Base-by-base conservation (phyloP, 2,797 vertebrate genomes). In the Pseudotriccus pelzelni region DNA sequence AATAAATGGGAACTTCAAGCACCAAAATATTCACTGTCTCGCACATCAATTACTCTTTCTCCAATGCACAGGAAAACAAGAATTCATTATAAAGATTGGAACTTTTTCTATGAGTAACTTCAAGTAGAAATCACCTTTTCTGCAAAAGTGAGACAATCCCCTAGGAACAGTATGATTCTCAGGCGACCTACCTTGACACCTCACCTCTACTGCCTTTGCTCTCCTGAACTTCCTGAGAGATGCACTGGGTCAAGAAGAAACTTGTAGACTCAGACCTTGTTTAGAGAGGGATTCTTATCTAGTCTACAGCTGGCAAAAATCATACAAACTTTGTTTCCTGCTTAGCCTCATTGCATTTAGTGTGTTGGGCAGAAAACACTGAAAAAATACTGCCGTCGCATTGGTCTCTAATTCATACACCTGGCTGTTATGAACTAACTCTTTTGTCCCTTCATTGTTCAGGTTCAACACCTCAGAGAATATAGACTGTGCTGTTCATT, bases 381-480 rank as follows among this genome's bases (percentile, higher is more conserved):
- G 32, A 47, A 66, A 4, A 63, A 70, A 84, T 14, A 25, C 10
- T 1, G 3, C 39, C 67, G 16, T 53, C 64, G 5, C 7, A 39
- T 2, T 47, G 34, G 28, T 14, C 30, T 53, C 14, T 50, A 27
- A 10, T 36, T 74, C 30, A n/a, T 34, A 60, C 6, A 55, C 12
- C 20, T 39, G 53, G 15, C 7, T 4, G 6, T 18, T 64, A 44
- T 32, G 56, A 69, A 39, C 24, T 23, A 80, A 74, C 9, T 7
- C 10, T 19, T 44, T 41, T 68, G 21, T 58, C 27, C 50, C 12
- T 39, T 37, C 60, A 39, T 37, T 0, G 0, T 7, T n/a, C 17
- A 36, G 18, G 76, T 28, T 74, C 47, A 53, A 47, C 60, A 39
- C 12, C 59, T 22, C 18, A 53, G 28, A 66, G 59, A 72, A 69